Percentiles rank a stretch among this genome's conserved stretches.
Conservation (phyloP, 2,113 vertebrate genomes). For the Propithecus coquereli region DNA sequence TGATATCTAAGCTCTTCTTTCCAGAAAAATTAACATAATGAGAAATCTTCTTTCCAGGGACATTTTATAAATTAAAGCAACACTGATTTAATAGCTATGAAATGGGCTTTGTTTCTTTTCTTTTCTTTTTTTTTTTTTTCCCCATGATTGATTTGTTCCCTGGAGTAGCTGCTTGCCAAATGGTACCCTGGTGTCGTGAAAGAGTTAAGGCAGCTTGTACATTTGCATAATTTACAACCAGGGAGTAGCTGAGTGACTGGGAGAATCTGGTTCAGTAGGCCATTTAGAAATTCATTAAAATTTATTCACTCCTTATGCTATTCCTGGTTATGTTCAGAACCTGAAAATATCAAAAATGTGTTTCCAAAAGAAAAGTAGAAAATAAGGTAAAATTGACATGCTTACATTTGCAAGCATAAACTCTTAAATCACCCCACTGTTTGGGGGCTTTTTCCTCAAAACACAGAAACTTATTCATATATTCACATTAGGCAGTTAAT, state of each 20-base stretch:
- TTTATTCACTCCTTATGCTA: conserved; percentile 51
- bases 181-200: conserved; percentile 48
- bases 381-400: conserved; percentile 1
- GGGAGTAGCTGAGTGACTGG: conserved; percentile 45
- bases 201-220: conserved; percentile 71
- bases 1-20: background rate
- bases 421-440: conserved; percentile 71
- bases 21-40: conserved; percentile 18
- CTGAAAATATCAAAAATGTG: conserved; percentile 32
- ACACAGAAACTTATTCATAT: conserved; percentile 79
- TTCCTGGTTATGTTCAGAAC: conserved; percentile 8
- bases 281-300: conserved; percentile 69
- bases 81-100: conserved; percentile 32
- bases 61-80: conserved; percentile 49
- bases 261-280: conserved; percentile 69
- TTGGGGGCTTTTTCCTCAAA: conserved; percentile 68
- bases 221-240: conserved; percentile 75
- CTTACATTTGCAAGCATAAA: conserved; percentile 18
- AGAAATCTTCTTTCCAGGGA: conserved; percentile 30
- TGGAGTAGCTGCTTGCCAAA: conserved; percentile 51
- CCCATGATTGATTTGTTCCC: conserved; percentile 27
- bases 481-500: conserved; percentile 82
- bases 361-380: conserved; percentile 38
- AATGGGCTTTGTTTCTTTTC: conserved; percentile 31
- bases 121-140: background rate